Percentiles rank a stretch among this genome's conserved stretches.
phyloP scores from a whole-genome alignment of 2,888 invertebrate genomes.

The Oxyteleia sp. region DNA sequence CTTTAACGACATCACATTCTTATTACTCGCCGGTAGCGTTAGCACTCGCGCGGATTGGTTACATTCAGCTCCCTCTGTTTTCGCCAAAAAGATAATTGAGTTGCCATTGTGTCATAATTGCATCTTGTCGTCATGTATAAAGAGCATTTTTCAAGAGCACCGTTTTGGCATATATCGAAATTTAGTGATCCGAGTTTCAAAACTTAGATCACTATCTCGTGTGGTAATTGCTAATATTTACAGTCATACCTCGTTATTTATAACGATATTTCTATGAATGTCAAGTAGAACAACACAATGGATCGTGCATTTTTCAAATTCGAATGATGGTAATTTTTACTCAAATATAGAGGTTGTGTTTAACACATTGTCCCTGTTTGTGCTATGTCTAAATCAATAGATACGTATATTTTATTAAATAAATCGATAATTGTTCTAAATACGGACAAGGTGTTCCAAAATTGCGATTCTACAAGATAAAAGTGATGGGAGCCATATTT shows the following conservation, averaged over 20 bases:
- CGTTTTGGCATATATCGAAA: neutral
- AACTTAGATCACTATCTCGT: too few relatives aligned
- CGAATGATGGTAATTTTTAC: neutral
- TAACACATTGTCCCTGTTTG: neutral
- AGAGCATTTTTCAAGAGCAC: neutral
- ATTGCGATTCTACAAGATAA: neutral
- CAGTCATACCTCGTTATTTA: slow-evolving; percentile 2
- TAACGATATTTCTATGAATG: neutral
- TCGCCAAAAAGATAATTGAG: slow-evolving; percentile 8
- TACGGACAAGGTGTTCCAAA: neutral
- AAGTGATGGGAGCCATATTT: neutral
- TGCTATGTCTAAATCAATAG: neutral
- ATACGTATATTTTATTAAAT: too few relatives aligned
- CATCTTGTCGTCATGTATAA: neutral
- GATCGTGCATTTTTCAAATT: neutral
- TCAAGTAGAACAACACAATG: neutral
- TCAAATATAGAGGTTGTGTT: neutral
- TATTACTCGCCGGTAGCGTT: slow-evolving; percentile 32
- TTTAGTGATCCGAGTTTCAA: too few relatives aligned
- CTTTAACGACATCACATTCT: slow-evolving; percentile 55
- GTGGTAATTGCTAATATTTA: neutral
- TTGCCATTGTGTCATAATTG: slow-evolving; percentile 4
- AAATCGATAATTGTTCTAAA: neutral
- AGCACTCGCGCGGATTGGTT: slow-evolving; percentile 15
- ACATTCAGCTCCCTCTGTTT: neutral